Evolutionary conservation across 2,113 vertebrate genomes (phyloP).

Genomic region (Macquaria ambigua): DNA sequence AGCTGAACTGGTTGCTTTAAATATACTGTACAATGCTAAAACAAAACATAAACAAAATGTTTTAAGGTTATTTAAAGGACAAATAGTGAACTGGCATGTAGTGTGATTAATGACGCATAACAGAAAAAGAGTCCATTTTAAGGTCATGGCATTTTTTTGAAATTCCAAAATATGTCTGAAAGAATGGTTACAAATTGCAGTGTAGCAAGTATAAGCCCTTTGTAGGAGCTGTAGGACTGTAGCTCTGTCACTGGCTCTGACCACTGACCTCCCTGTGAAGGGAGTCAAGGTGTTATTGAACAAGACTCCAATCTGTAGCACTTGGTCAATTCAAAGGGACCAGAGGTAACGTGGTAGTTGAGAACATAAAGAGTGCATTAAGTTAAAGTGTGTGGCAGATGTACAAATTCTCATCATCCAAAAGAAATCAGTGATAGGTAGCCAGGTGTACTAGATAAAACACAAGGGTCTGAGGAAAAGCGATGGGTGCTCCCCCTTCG

Average conservation of each 20-base stretch:
- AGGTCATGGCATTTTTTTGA: background rate
- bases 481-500: background rate
- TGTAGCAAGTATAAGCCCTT: background rate
- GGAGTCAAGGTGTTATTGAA: background rate
- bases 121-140: constrained; percentile 1
- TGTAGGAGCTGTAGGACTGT: background rate
- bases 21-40: constrained; percentile 2
- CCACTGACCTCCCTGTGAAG: background rate
- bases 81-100: background rate
- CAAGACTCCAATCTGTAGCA: background rate
- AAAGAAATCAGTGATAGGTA: background rate
- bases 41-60: background rate
- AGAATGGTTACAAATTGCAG: background rate
- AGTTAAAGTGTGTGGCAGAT: background rate
- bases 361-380: background rate
- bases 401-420: background rate
- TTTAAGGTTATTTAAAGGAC: background rate
- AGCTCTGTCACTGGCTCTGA: constrained; percentile 4
- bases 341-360: background rate
- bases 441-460: background rate
- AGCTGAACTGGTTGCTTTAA: background rate
- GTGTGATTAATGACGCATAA: background rate
- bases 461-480: background rate
- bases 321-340: constrained; percentile 5
- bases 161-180: background rate